Conservation (phyloP, 2,113 vertebrate species). For the Murina feae region DNA sequence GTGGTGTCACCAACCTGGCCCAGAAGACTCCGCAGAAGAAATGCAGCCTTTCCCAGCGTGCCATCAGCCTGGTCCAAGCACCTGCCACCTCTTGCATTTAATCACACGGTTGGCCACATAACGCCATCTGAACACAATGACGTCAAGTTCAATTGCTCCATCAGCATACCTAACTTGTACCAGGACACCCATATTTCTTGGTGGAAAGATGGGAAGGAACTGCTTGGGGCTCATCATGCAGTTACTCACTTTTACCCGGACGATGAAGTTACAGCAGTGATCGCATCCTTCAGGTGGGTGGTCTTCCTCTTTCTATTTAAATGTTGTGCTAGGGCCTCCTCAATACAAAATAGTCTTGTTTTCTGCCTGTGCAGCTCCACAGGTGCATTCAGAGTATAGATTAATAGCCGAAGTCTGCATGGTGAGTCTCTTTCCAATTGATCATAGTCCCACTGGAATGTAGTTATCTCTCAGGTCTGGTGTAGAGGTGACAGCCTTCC, state of each 20-base stretch:
- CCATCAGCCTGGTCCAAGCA: background rate
- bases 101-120: no score
- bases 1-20: background rate
- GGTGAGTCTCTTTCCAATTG: no score
- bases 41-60: background rate
- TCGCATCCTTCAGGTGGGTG: constrained; percentile 88
- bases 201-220: no score
- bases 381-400: background rate
- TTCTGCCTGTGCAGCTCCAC: background rate
- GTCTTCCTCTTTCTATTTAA: background rate
- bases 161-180: no score
- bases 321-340: background rate
- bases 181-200: no score
- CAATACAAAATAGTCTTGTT: background rate
- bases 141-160: no score
- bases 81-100: no score
- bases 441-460: no score
- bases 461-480: no score
- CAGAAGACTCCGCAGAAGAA: background rate
- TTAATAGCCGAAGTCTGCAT: background rate
- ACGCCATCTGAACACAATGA: no score
- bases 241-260: constrained; percentile 84
- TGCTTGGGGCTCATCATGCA: no score
- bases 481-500: no score
- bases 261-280: constrained; percentile 80